Evolutionary conservation across 2,888 invertebrate species (phyloP), one percentile per base, ranked within the genome.

Genomic region (Drosophila multiciliata): DNA sequence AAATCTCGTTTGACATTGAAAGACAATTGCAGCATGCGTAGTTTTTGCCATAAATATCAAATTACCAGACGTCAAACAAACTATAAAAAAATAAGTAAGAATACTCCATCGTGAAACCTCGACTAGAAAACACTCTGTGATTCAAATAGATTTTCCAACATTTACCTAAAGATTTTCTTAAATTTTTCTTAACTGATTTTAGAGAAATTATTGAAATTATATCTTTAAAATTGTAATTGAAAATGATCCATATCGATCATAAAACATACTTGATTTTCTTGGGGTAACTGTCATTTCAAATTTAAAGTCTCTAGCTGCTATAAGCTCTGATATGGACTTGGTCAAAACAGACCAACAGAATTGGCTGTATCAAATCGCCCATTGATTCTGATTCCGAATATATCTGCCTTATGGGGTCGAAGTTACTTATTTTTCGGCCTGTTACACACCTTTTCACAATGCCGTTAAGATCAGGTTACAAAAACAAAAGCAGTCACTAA

Each of bases 1-100:
- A 60, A 36, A 49, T 54, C 53, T 33, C 33, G 75, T 57, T 62
- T 72, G 64, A 59, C 79, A 67, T 71, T 72, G 64, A 75, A 55
- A 48, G 50, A 50, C 60, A 57, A 61, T 48, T 64, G 50, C 58
- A 60, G 45, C 8, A 26, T 54, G 58, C 11, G 35, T 59, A 38
- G 50, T 49, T 42, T 38, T 12, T 55, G 38, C 11, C 38, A 29
- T 5, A 35, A 35, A n/a, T 76, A 57, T 73, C 45, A 49, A 48
- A 68, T 67, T 45, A 15, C 58, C 40, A 26, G 38, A 33, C 49
- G 35, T 54, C 73, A 53, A 60, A 55, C 54, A 66, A 40, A 35
- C 23, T 45, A 29, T 11, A 23, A 29, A 50, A n/a, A 29, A 17
- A n/a, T n/a, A 1, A 45, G 4, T 45, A 8, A 15, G 45, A 20